Base-by-base conservation (phyloP, 1,140 invertebrate species). In the Lerema accius region DNA sequence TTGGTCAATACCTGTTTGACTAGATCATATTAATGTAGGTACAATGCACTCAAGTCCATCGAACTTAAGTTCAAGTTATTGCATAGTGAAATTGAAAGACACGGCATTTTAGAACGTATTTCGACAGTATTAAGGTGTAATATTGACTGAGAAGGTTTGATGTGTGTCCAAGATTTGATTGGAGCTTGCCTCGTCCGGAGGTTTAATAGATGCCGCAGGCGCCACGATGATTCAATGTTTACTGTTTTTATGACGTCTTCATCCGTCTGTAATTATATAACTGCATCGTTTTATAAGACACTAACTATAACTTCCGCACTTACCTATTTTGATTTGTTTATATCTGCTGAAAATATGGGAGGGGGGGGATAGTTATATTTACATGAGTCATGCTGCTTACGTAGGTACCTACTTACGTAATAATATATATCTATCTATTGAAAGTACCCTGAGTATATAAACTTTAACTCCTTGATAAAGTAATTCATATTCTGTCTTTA, bases 61-160 rank as follows among this genome's bases (percentile, higher is more conserved):
- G 65, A 67, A 58, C 65, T 58, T 10, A 17, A 51, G 32, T 51
- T 51, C 32, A 51, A 16, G 35, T 17, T 10, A 9, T n/a, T 39
- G 32, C 49, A 19, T 37, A 51, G 9, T 37, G 2, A n/a, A 39
- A 28, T 16, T 15, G 10, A 13, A 4, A 5, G 14, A 1, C 3
- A 35, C 9, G 17, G 3, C 13, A 5, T 10, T 39, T 51, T 37
- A 14, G 17, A 17, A 39, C 14, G 0, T 39, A 51, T 16, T n/a
- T 6, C 4, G 11, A 39, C 14, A 5, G 10, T 9, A 15, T 3
- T 35, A 35, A 39, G 49, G 16, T 13, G 37, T 16, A 51, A 19
- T 39, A 13, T 23, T 23, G n/a, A 3, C 3, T 39, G 32, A 4
- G 13, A n/a, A 5, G 10, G 35, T 13, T 51, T 40, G 49, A 39